Evolutionary conservation across 2,797 vertebrate species (phyloP), one percentile per base, ranked within the genome.

Genomic region (Rhyacichthys aspro): DNA sequence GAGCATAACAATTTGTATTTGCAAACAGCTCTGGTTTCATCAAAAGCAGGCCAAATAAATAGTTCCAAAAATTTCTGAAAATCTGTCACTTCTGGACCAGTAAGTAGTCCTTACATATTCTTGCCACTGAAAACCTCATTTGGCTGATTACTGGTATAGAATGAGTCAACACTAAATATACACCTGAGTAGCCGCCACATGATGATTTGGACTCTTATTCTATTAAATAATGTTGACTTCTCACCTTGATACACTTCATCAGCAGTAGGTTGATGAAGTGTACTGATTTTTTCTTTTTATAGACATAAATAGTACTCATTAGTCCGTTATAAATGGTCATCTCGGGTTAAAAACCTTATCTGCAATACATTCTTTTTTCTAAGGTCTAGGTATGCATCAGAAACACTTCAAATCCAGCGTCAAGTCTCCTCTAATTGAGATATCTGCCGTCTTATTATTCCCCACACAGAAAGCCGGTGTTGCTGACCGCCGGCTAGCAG

Each of bases 61-160:
- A 28, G 4, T 28, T 28, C 23, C 23, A 28, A 28, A 1, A 5
- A 28, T 28, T 28, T 5, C 7, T 28, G 14, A 62, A 59, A 67
- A 55, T 68, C 43, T 59, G 37, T 70, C 49, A 55, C 48, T 17
- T 47, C 34, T 48, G 41, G 7, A 33, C 65, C 46, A 59, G 34
- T 16, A 70, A 64, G 44, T 38, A 38, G 32, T n/a, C 33, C 36
- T 5, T 49, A 64, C 62, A 70, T 17, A 62, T 82, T 73, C 67
- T 78, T 63, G 39, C 59, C 70, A 60, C 60, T 71, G 49, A 57
- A 74, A 76, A 60, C 56, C 63, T 71, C 50, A 78, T 79, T 76
- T 81, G 59, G 50, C 60, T 67, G 76, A 76, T 75, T 69, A 55
- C 54, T 72, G 69, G 61, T 61, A 64, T 56, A 72, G 67, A n/a